Evolutionary conservation across 1,140 invertebrate genomes (phyloP), one percentile per base, ranked within the genome.

Genomic region (Copidosoma floridanum): DNA sequence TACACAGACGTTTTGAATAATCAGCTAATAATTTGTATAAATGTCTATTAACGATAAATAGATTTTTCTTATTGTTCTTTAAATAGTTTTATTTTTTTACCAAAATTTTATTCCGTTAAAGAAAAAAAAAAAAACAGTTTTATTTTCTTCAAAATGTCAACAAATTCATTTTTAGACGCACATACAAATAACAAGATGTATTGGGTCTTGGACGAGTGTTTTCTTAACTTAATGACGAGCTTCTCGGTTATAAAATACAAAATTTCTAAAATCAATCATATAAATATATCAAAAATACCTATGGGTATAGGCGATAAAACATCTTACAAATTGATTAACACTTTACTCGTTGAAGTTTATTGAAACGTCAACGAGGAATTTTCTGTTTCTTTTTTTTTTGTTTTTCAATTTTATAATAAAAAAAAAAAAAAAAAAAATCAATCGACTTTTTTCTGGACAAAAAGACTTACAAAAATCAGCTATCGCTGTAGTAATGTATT

Each of bases 1-100:
- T 40, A 48, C 24, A 40, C 55, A 46, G 11, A 10, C 35, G 46
- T 38, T 50, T 50, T 57, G 29, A 26, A 27, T 50, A 48, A 48
- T 57, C n/a, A 37, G 16, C 32, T 56, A 26, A 26, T 37, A 56
- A 46, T 26, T 32, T 18, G n/a, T 12, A 53, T 53, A 26, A 41
- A 41, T 53, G 43, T 41, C 5, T 27, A 41, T 41, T 29, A 23
- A 46, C 37, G 21, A 16, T 37, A 26, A 48, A 37, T 51, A 51
- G 27, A 51, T 23, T 38, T 51, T 51, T 51, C 16, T 40, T 27
- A 48, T 48, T 57, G 37, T 48, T 12, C 3, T 43, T 27, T 27
- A 14, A 57, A 41, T n/a, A 16, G 4, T 20, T 41, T 23, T 14
- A 23, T n/a, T 29, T 41, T 50, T 35, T 48, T 57, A 47, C 27